Conservation (phyloP, 92 coral and sea anemone genomes). For the Phymanthus crucifer region DNA sequence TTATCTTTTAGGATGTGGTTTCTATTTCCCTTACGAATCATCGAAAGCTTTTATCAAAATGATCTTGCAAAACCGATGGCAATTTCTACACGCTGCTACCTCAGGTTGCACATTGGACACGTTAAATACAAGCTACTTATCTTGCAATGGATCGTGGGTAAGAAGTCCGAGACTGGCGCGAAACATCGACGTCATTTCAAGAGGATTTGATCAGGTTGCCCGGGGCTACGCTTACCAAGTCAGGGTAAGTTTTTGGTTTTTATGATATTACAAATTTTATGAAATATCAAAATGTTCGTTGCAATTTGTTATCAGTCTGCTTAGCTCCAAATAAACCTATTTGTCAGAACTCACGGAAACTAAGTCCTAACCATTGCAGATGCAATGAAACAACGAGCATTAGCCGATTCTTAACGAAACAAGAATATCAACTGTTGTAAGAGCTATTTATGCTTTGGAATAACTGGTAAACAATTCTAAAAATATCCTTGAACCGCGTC, state of each 20-base stretch:
- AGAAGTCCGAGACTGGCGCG: neutral
- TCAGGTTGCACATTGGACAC: slow-evolving; percentile 6
- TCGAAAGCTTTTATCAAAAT: slow-evolving; percentile 23
- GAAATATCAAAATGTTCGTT: too few relatives aligned
- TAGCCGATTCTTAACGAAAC: too few relatives aligned
- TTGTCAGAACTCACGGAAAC: too few relatives aligned
- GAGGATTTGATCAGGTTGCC: slow-evolving; percentile 46
- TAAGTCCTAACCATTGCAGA: too few relatives aligned
- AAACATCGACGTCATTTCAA: slow-evolving; percentile 6
- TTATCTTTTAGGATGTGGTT: slow-evolving; percentile 35
- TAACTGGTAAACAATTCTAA: too few relatives aligned
- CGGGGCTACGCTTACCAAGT: slow-evolving; percentile 41
- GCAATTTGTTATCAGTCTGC: too few relatives aligned
- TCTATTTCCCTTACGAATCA: slow-evolving; percentile 33
- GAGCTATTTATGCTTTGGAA: too few relatives aligned
- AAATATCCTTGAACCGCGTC: too few relatives aligned
- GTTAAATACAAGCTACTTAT: neutral
- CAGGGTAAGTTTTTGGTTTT: slow-evolving; percentile 22
- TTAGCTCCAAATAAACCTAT: too few relatives aligned
- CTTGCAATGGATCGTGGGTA: slow-evolving; percentile 43
- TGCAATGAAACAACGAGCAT: too few relatives aligned
- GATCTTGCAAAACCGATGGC: slow-evolving; percentile 13
- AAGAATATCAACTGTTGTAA: too few relatives aligned
- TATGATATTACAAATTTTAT: neutral
- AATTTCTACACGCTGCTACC: slow-evolving; percentile 24